Conservation (phyloP, 2,113 vertebrate genomes). For the Xenus cinereus region DNA sequence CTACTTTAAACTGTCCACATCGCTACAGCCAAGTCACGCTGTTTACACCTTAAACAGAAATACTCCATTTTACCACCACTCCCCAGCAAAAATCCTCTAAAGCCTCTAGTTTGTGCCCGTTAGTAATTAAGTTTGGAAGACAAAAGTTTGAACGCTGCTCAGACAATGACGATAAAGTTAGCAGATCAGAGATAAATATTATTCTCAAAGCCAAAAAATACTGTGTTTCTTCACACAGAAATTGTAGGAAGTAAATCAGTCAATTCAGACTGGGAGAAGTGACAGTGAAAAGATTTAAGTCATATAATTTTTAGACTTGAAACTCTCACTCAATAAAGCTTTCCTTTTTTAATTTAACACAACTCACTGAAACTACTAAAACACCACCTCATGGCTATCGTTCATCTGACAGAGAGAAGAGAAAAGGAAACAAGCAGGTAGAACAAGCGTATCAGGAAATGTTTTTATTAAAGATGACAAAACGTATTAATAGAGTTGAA, state of each 20-base stretch:
- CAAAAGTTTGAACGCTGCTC: constrained; percentile 44
- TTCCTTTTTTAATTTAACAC: constrained; percentile 26
- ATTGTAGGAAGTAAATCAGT: constrained; percentile 28
- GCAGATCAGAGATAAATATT: background rate
- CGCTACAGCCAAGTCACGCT: constrained; percentile 1
- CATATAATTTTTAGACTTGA: constrained; percentile 17
- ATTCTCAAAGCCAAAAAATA: background rate
- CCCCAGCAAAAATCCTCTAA: background rate
- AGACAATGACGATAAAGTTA: constrained; percentile 28
- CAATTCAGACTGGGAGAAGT: constrained; percentile 35
- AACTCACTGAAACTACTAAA: background rate
- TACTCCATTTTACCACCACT: constrained; percentile 22
- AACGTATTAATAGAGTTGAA: constrained; percentile 27
- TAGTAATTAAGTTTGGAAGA: constrained; percentile 12
- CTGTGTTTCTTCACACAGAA: constrained; percentile 1
- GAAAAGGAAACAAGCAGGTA: constrained; percentile 34
- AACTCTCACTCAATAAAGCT: constrained; percentile 38
- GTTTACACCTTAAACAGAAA: constrained; percentile 39
- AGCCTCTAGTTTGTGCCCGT: constrained; percentile 38
- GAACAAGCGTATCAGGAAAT: constrained; percentile 33
- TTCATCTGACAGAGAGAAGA: background rate
- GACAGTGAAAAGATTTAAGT: background rate
- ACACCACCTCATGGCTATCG: background rate
- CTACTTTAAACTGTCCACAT: background rate
- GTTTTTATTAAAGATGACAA: constrained; percentile 72